Evolutionary conservation across 2,797 vertebrate species (phyloP).

Genomic region (Australoheros facetus): DNA sequence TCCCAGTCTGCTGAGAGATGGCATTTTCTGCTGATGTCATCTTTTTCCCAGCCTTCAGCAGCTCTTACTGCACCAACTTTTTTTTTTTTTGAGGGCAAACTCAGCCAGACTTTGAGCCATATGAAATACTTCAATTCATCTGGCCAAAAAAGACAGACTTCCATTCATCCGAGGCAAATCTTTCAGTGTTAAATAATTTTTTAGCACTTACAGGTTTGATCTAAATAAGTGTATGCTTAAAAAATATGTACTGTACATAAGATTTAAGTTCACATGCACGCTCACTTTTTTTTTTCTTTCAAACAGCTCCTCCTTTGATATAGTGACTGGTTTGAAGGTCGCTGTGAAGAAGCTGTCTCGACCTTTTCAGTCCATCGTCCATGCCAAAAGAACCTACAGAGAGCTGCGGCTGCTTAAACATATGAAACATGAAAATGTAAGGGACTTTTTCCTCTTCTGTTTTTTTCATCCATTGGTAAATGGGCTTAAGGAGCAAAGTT

Average conservation of each 20-base stretch:
- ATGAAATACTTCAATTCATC: slow-evolving; percentile 22
- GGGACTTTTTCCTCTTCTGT: slow-evolving; percentile 38
- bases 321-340: slow-evolving; percentile 85
- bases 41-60: slow-evolving; percentile 40
- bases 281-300: background rate
- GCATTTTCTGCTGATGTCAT: slow-evolving; percentile 67
- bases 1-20: slow-evolving; percentile 59
- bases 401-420: slow-evolving; percentile 96
- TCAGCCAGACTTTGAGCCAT: slow-evolving; percentile 14
- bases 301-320: slow-evolving; percentile 89
- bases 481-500: background rate
- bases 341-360: slow-evolving; percentile 98
- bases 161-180: background rate
- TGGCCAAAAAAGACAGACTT: background rate
- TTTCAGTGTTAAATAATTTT: background rate
- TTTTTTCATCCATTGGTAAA: background rate
- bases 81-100: slow-evolving; percentile 41
- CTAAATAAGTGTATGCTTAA: background rate
- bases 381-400: slow-evolving; percentile 96
- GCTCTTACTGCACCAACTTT: slow-evolving; percentile 34
- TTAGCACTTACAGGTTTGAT: background rate
- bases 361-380: slow-evolving; percentile 98
- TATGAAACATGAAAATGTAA: slow-evolving; percentile 99
- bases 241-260: background rate
- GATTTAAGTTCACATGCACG: background rate